Evolutionary conservation across 2,888 invertebrate genomes (phyloP).

Genomic region (Sphecodes monilicornis): DNA sequence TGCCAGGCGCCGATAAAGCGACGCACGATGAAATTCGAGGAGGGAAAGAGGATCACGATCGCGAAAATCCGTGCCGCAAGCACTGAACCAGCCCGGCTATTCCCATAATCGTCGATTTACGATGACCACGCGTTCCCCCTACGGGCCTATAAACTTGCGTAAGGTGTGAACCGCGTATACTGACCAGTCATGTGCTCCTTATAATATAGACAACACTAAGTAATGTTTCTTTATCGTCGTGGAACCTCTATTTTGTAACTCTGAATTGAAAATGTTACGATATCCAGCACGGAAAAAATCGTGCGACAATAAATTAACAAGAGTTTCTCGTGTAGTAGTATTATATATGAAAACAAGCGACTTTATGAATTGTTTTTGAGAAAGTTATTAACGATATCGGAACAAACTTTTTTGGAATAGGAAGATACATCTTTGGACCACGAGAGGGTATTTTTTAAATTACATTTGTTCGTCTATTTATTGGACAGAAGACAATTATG

Average conservation of each 20-base stretch:
- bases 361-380: neutral
- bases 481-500: neutral
- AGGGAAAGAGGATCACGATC: neutral
- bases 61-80: conserved; percentile 2
- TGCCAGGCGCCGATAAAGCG: neutral
- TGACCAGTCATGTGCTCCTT: neutral
- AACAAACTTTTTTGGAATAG: neutral
- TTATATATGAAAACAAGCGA: neutral
- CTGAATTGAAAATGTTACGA: neutral
- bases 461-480: too few relatives aligned
- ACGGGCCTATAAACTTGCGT: conserved; percentile 19
- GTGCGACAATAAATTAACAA: neutral
- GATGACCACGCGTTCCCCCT: neutral
- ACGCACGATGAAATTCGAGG: conserved; percentile 15
- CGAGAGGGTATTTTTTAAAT: too few relatives aligned
- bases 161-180: neutral
- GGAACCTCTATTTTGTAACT: neutral
- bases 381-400: neutral
- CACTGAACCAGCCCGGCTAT: conserved; percentile 1
- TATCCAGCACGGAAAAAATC: neutral
- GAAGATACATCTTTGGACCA: too few relatives aligned
- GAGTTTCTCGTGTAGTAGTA: too few relatives aligned
- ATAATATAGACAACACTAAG: too few relatives aligned
- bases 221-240: neutral
- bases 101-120: conserved; percentile 26